phyloP scores from a whole-genome alignment of 2,797 vertebrate genomes.

The Ceryle rudis region DNA sequence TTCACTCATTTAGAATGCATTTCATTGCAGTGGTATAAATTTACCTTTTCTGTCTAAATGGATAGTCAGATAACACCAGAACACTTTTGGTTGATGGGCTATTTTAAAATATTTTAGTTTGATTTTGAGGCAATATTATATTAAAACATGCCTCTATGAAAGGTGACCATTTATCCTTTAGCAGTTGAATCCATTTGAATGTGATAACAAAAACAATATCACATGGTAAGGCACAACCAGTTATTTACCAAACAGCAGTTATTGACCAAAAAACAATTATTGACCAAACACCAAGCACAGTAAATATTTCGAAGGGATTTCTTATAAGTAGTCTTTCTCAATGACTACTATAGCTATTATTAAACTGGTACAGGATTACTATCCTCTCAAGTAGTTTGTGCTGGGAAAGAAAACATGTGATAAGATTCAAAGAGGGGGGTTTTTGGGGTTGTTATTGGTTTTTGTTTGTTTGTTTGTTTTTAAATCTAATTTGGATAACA shows the following conservation, averaged over 20 bases:
- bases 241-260: no score
- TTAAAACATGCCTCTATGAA: neutral
- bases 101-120: neutral
- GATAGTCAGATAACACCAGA: neutral
- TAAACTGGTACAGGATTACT: neutral
- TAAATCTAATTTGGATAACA: neutral
- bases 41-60: neutral
- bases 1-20: neutral
- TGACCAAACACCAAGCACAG: neutral
- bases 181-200: neutral
- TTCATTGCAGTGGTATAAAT: neutral
- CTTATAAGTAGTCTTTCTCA: neutral
- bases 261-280: neutral
- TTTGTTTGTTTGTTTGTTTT: neutral
- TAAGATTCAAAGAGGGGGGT: neutral
- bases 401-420: neutral
- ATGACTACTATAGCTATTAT: neutral
- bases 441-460: no score
- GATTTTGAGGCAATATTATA: neutral
- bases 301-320: neutral
- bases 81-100: neutral
- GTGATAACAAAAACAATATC: neutral
- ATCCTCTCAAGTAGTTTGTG: neutral
- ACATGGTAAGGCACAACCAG: neutral
- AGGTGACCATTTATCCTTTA: neutral